These are phyloP conservation scores for Hemichromis elongatus DNA, from an alignment of 2,113 vertebrate genomes.

Conservation along the genomic window DNA sequence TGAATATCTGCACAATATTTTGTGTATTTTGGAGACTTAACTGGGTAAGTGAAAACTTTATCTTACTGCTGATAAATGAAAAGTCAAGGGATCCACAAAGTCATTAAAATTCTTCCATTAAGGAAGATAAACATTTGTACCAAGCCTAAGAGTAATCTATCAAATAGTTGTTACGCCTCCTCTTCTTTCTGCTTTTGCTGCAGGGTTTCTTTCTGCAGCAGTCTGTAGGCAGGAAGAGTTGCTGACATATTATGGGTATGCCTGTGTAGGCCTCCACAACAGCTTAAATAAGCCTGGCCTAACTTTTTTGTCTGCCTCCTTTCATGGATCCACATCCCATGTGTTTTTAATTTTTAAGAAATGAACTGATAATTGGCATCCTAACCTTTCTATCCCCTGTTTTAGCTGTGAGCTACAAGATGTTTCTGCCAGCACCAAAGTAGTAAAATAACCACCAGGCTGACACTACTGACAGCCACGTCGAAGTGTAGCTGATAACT, in stretches of 20 bases:
- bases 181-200: background rate
- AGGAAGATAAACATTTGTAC: background rate
- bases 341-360: background rate
- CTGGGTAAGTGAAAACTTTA: background rate
- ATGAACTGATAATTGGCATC: background rate
- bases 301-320: background rate
- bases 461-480: background rate
- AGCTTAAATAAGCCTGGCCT: background rate
- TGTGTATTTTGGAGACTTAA: background rate
- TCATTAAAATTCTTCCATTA: background rate
- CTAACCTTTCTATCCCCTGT: background rate
- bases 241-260: background rate
- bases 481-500: background rate
- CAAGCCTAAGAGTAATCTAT: background rate
- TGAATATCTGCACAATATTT: background rate
- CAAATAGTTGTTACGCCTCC: background rate
- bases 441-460: background rate
- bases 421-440: background rate
- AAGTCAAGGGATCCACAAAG: background rate
- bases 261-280: background rate
- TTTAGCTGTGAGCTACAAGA: background rate
- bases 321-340: background rate
- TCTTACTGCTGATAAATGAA: background rate
- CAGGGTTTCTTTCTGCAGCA: background rate
- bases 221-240: background rate